Base-by-base conservation (phyloP, 2,797 vertebrate genomes). In the Lithobates pipiens region DNA sequence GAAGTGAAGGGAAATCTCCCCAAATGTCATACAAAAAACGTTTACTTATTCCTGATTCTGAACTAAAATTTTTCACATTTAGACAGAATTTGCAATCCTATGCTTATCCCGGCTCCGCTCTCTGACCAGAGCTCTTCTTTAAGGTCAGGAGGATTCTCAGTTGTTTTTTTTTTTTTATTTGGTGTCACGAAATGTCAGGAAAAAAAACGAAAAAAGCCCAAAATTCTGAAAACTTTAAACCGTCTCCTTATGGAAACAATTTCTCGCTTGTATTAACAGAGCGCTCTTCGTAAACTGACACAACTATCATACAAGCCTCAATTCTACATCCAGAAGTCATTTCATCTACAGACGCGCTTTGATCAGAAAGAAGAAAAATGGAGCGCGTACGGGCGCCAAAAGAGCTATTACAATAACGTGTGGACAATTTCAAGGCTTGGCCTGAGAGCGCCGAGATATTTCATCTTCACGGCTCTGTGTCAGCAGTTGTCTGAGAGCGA, bases 191-290 rank as follows among this genome's bases (percentile, higher is more conserved):
- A 77, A 78, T 82, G 63, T 86, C 39, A 32, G 57, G 23, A 67
- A 82, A 86, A 77, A 50, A 86, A 29, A 29, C 29, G 2, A 86
- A 73, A 63, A 68, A 50, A 74, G 61, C 9, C 5, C 6, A 68
- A 21, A 77, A 86, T 81, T 70, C 72, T 50, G 46, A 81, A 86
- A 86, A 82, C 2, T 70, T 86, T 39, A 86, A 83, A 77, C 74
- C 44, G 23, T 77, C 85, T 86, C 80, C 85, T 78, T 87, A 83
- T 87, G 85, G 85, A 83, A 83, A 83, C 80, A 87, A 78, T 83
- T 83, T 83, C 83, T 87, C 70, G 42, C 78, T 61, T 75, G 76
- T 75, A 83, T 74, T 77, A 69, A 73, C 80, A 36, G 74, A 68
- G 76, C 36, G 57, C 83, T 87, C 80, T 83, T 57, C 77, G 85